A percentile compares a stretch with the other conserved stretches of the same genome.
Evolutionary conservation across 2,797 vertebrate species (phyloP).

Genomic region (Rhincodon typus): DNA sequence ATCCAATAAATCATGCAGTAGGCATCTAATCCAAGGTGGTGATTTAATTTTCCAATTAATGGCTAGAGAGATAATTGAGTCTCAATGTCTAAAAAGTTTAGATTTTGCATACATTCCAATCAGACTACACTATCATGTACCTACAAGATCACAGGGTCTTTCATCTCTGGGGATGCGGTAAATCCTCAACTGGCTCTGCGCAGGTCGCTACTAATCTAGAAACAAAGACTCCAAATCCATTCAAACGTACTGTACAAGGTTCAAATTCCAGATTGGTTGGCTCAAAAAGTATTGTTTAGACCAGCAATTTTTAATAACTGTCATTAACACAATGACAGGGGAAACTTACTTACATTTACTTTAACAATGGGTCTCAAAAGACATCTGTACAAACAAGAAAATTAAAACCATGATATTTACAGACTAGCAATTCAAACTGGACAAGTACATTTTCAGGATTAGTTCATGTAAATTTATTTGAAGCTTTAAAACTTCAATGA

Average conservation of each 20-base stretch:
- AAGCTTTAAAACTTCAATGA: background rate
- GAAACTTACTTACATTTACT: background rate
- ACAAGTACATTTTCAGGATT: background rate
- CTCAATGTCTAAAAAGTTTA: background rate
- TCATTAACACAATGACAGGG: background rate
- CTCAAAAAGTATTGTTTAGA: background rate
- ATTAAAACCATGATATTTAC: background rate
- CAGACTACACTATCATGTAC: background rate
- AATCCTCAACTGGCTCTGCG: background rate
- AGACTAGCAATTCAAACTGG: background rate
- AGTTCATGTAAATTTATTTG: background rate
- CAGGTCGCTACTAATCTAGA: background rate
- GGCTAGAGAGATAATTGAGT: background rate
- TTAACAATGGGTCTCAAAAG: background rate
- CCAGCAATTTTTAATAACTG: background rate
- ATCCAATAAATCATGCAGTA: background rate
- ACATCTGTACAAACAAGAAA: background rate
- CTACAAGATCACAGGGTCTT: background rate
- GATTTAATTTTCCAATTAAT: background rate
- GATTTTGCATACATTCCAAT: background rate
- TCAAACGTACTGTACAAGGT: background rate
- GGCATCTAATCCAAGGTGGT: background rate
- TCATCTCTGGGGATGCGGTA: background rate
- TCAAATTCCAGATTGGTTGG: background rate
- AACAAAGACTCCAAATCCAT: background rate